phyloP scores from a whole-genome alignment of 2,797 vertebrate species.

The Brachymystax lenok region DNA sequence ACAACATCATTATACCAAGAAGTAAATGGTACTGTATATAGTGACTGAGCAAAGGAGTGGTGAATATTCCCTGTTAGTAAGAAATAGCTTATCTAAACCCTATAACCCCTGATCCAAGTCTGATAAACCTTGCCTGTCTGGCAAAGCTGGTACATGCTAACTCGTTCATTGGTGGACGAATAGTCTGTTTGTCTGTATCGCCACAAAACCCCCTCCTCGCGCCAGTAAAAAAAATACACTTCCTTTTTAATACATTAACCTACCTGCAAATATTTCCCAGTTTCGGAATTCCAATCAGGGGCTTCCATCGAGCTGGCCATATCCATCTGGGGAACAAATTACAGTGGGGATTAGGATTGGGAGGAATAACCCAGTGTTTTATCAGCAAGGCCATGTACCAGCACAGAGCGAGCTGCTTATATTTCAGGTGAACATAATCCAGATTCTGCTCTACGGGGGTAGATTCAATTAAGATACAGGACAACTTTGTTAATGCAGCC shows the following conservation, averaged over 20 bases:
- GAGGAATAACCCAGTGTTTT: slow-evolving; percentile 77
- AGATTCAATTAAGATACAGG: slow-evolving; percentile 87
- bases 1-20: no score
- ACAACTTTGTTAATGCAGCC: slow-evolving; percentile 83
- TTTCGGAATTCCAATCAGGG: slow-evolving; percentile 69
- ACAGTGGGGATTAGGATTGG: slow-evolving; percentile 80
- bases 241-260: slow-evolving; percentile 67
- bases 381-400: slow-evolving; percentile 75
- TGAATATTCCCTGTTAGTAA: no score
- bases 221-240: neutral
- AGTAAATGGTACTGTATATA: no score
- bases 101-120: no score
- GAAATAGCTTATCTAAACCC: no score
- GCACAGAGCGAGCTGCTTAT: slow-evolving; percentile 75
- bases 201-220: slow-evolving; percentile 13
- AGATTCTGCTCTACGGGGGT: slow-evolving; percentile 77
- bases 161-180: slow-evolving; percentile 20
- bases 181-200: neutral
- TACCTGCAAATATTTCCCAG: slow-evolving; percentile 68
- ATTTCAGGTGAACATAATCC: slow-evolving; percentile 87
- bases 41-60: no score
- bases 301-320: slow-evolving; percentile 64
- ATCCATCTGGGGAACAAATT: slow-evolving; percentile 79
- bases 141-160: neutral
- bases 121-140: slow-evolving; percentile 3